phyloP scores from a whole-genome alignment of 2,888 invertebrate genomes.

The Cheilosia scutellata region DNA sequence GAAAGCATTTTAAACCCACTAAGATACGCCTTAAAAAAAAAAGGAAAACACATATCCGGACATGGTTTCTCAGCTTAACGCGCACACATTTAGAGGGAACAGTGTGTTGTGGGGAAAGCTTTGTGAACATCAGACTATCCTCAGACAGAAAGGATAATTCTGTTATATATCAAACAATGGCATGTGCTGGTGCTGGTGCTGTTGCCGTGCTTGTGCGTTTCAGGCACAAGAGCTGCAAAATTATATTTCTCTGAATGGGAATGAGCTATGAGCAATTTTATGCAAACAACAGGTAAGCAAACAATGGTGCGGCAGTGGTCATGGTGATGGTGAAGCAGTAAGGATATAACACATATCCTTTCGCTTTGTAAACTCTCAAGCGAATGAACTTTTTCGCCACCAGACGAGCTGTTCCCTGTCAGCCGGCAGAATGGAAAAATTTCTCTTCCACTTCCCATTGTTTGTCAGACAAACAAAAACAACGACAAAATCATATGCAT shows the following conservation, averaged over 20 bases:
- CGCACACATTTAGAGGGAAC: neutral
- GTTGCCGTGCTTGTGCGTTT: neutral
- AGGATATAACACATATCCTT: conserved; percentile 46
- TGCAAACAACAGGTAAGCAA: conserved; percentile 61
- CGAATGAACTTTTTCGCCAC: conserved; percentile 51
- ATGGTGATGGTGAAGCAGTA: neutral
- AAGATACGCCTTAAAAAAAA: neutral
- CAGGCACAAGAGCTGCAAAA: conserved; percentile 25
- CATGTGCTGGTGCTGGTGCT: conserved; percentile 7
- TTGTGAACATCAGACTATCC: conserved; percentile 16
- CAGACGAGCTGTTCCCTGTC: conserved; percentile 30
- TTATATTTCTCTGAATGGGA: conserved; percentile 39
- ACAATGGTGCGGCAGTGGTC: too few species aligned
- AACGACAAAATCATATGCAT: neutral
- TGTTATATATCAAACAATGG: conserved; percentile 53
- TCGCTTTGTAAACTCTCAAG: conserved; percentile 39
- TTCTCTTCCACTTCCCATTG: conserved; percentile 41
- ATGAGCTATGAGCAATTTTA: conserved; percentile 30
- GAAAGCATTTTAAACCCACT: neutral
- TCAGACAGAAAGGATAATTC: conserved; percentile 28
- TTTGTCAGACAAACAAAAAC: conserved; percentile 42
- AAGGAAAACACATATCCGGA: neutral
- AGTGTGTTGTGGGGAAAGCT: neutral
- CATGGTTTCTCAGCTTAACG: neutral
- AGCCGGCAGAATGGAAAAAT: conserved; percentile 39